Evolutionary conservation across 2,888 invertebrate genomes (phyloP), one percentile per base, ranked within the genome.

Genomic region (Auanema sp.): DNA sequence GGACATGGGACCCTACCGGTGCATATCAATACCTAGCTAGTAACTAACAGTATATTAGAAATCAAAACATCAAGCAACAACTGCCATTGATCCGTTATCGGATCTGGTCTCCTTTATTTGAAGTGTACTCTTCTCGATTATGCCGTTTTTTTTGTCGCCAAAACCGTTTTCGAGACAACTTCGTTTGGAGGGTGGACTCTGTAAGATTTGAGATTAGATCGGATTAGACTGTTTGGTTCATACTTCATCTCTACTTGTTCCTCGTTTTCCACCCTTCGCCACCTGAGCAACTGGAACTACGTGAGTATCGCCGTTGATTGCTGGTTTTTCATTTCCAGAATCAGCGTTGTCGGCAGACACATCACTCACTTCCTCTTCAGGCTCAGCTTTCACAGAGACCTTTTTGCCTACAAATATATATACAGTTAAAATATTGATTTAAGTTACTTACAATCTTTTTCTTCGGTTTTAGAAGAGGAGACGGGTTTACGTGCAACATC

Each of bases 101-200:
- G 57, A 33, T 5, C 51, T 56, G 23, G 62, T 57, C 42, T 62
- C 62, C 49, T 62, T 56, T 43, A 62, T 42, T 42, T 62, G 56
- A 14, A 62, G 58, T n/a, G 52, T 24, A 11, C 51, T 25, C 57
- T 58, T 58, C 12, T 63, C 63, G 21, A 63, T 16, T 33, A 58
- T 63, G n/a, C 63, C 63, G 55, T 72, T 69, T 41, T 69, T 57
- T 52, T 72, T 70, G 43, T 70, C 72, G 14, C 49, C 49, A 54
- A 65, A 72, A 23, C 72, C 72, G 49, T 72, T 72, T 33, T 68
- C 64, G 3, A 72, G 56, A 43, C 70, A 70, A n/a, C 60, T 44
- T 16, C 72, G 63, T 62, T 72, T 72, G 4, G 66, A 12, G 18
- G 72, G 70, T 14, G 72, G 72, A 51, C 62, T 62, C 62, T 62